Base-by-base conservation (phyloP, 2,888 invertebrate genomes). In the Agapostemon virescens region DNA sequence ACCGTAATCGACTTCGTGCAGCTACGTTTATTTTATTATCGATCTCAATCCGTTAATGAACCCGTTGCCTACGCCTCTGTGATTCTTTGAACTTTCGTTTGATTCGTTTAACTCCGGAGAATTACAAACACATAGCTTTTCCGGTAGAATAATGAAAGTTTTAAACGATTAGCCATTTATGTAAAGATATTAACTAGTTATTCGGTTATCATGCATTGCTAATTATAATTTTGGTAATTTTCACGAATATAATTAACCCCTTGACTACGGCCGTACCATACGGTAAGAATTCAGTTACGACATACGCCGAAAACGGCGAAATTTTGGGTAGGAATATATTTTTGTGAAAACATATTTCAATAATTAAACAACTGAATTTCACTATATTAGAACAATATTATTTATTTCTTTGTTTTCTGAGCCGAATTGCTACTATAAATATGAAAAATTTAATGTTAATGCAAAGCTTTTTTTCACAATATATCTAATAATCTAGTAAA, bases 11-110 rank as follows among this genome's bases (percentile, higher is more conserved):
- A 82, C 68, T 78, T 70, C 63, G n/a, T 23, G 49, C 0, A 52
- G 20, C 33, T 30, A n/a, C 58, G 69, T 74, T 78, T 74, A 77
- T 72, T 80, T 67, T 75, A 78, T 78, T 78, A 78, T 78, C 38
- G 78, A 78, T 78, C 69, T 20, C 69, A 66, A 66, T 78, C 66
- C 30, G 64, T 38, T 78, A 75, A 78, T 23, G 78, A 78, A 42
- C n/a, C 30, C 64, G 69, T n/a, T 74, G 49, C 40, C 30, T 38
- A 64, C 17, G 36, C 30, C 26, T 69, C n/a, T 17, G 64, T 30
- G 78, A 75, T 78, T 69, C 52, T 33, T 55, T 30, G 1, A 33
- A 30, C 26, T 78, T 68, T 9, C 15, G 15, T n/a, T 13, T 38
- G 64, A 69, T 78, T 45, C 69, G 64, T 55, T 75, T 78, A 75